phyloP scores from a whole-genome alignment of 2,888 invertebrate species.

The Clistopyga incitator region DNA sequence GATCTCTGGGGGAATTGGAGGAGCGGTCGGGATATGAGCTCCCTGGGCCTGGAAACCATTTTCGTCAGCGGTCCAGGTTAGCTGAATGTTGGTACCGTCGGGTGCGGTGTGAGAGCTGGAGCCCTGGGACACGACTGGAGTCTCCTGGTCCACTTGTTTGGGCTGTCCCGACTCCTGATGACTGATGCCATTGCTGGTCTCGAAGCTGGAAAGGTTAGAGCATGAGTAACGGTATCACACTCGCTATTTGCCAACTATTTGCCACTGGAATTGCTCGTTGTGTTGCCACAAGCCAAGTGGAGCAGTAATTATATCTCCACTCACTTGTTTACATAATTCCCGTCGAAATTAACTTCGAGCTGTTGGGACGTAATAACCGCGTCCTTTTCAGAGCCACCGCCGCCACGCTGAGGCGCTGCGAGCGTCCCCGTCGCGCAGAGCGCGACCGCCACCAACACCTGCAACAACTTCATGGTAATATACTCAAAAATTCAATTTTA shows the following conservation, averaged over 20 bases:
- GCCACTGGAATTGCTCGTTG: neutral
- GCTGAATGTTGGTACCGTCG: slow-evolving; percentile 83
- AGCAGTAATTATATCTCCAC: slow-evolving; percentile 63
- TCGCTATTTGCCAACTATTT: slow-evolving; percentile 10
- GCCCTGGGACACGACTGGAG: slow-evolving; percentile 83
- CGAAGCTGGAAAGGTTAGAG: slow-evolving; percentile 79
- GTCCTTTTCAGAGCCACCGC: slow-evolving; percentile 80
- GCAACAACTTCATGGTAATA: slow-evolving; percentile 42
- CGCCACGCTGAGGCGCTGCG: slow-evolving; percentile 79
- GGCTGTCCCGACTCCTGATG: slow-evolving; percentile 84
- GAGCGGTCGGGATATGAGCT: slow-evolving; percentile 83
- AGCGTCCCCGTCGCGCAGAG: slow-evolving; percentile 79
- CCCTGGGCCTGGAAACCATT: slow-evolving; percentile 84
- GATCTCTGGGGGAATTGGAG: slow-evolving; percentile 84
- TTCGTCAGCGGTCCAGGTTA: slow-evolving; percentile 83
- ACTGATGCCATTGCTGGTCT: slow-evolving; percentile 85
- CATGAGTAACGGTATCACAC: neutral
- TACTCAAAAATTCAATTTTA: neutral
- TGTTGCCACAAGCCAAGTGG: neutral
- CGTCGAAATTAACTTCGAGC: slow-evolving; percentile 83
- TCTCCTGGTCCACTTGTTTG: slow-evolving; percentile 82
- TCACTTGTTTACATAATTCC: slow-evolving; percentile 83
- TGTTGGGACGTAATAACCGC: slow-evolving; percentile 83
- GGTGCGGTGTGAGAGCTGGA: slow-evolving; percentile 83
- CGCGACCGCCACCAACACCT: slow-evolving; percentile 80